Evolutionary conservation across 1,140 invertebrate species (phyloP), one percentile per base, ranked within the genome.

Genomic region (Nilaparvata lugens): DNA sequence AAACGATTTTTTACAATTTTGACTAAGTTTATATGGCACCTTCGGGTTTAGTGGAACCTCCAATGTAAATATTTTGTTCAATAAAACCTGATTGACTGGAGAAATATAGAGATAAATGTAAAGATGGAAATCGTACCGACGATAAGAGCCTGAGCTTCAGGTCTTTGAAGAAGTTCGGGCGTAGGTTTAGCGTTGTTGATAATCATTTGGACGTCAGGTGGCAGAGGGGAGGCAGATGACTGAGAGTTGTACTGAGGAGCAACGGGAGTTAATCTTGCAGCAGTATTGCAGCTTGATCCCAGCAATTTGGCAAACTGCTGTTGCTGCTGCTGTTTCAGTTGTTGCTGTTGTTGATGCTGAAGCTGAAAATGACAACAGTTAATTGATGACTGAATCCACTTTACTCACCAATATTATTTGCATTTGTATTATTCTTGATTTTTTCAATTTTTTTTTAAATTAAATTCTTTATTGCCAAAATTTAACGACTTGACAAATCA

Each of bases 91-190:
- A 40, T 52, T 40, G 14, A 56, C 5, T 5, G 11, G 19, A 28
- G 24, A 31, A 31, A 40, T 25, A 38, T 21, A 18, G 23, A 52
- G 28, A 19, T 40, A 25, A 65, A 19, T 52, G 25, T 38, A 61
- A 13, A 43, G 56, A 52, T n/a, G n/a, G 9, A 40, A 40, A 40
- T 40, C 38, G n/a, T 70, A 79, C 86, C 84, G 71, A 83, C 81
- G 66, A 88, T 79, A 38, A 88, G 85, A 40, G 83, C 83, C 70
- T 85, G 82, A 5, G 86, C 85, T 72, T 89, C 87, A 0, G 85
- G 84, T 63, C 85, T 71, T 68, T 83, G 83, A 31, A 88, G 67
- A 51, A 88, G 72, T 60, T 87, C 85, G 35, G 80, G 73, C 2
- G 76, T 70, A 35, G 79, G 66, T 66, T 71, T 69, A 35, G 76